phyloP scores from a whole-genome alignment of 2,797 vertebrate genomes.

The Sylvilagus floridanus region DNA sequence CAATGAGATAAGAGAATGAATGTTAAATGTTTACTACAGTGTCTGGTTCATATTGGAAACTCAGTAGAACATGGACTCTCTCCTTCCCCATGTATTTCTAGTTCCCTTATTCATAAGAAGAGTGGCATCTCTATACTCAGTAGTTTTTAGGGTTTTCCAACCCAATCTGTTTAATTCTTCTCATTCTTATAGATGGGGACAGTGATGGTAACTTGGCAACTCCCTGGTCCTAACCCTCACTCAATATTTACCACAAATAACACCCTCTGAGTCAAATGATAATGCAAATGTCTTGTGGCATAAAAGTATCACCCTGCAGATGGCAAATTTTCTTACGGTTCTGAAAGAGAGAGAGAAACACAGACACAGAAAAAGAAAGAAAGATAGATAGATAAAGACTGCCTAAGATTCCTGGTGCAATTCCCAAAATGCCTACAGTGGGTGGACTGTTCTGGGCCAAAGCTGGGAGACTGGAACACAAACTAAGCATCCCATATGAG shows the following conservation, averaged over 20 bases:
- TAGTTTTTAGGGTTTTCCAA: background rate
- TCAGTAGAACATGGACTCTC: background rate
- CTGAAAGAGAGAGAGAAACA: background rate
- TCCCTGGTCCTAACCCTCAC: background rate
- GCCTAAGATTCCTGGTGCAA: too few species aligned
- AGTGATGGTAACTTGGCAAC: background rate
- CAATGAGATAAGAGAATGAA: background rate
- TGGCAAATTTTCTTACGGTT: background rate
- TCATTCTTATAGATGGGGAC: background rate
- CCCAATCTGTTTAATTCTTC: background rate
- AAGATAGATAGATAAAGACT: too few species aligned
- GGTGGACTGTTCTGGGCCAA: too few species aligned
- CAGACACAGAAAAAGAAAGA: too few species aligned
- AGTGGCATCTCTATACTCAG: background rate
- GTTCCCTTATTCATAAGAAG: background rate
- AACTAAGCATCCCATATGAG: too few species aligned
- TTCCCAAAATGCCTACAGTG: too few species aligned
- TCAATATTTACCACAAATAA: background rate
- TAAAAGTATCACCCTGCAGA: background rate
- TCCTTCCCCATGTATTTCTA: background rate
- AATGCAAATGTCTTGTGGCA: background rate
- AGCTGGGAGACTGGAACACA: too few species aligned
- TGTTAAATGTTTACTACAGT: constrained; percentile 40
- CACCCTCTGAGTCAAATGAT: background rate
- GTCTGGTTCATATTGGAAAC: background rate